These are phyloP conservation scores for Anarrhichthys ocellatus DNA, from an alignment of 2,113 vertebrate species.

Conservation along the genomic window DNA sequence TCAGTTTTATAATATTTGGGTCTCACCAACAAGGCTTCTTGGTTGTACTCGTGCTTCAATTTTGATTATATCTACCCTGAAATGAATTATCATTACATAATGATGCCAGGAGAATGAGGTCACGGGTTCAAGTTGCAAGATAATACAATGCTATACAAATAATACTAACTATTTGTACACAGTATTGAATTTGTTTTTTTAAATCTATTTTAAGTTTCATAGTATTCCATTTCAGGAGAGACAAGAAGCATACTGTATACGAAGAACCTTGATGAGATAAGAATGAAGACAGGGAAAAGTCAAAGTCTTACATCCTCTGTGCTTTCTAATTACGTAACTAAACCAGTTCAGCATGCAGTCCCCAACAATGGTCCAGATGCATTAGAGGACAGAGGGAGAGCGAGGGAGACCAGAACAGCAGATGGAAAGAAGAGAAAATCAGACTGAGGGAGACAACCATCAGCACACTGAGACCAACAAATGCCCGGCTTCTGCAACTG, in stretches of 20 bases:
- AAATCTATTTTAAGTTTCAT: background rate
- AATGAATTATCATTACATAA: slow-evolving; percentile 33
- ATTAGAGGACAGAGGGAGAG: slow-evolving; percentile 37
- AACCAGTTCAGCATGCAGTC: slow-evolving; percentile 37
- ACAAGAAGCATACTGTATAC: background rate
- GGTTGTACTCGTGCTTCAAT: slow-evolving; percentile 1
- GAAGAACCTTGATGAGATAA: background rate
- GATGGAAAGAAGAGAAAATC: slow-evolving; percentile 47
- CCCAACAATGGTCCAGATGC: slow-evolving; percentile 43
- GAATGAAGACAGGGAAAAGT: slow-evolving; percentile 35
- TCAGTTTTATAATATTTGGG: slow-evolving; percentile 22
- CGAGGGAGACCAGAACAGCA: slow-evolving; percentile 23
- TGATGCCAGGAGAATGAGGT: slow-evolving; percentile 32
- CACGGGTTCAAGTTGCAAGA: slow-evolving; percentile 8
- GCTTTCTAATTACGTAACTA: slow-evolving; percentile 43
- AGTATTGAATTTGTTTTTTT: background rate
- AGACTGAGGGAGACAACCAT: slow-evolving; percentile 37
- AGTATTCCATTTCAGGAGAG: background rate
- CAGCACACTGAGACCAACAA: slow-evolving; percentile 21
- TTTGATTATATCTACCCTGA: slow-evolving; percentile 11
- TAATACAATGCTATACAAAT: background rate
- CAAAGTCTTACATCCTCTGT: slow-evolving; percentile 19
- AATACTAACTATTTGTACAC: background rate
- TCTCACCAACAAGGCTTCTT: background rate
- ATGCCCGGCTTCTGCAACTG: slow-evolving; percentile 1